phyloP scores from a whole-genome alignment of 2,113 vertebrate species.

The Salvelinus alpinus region DNA sequence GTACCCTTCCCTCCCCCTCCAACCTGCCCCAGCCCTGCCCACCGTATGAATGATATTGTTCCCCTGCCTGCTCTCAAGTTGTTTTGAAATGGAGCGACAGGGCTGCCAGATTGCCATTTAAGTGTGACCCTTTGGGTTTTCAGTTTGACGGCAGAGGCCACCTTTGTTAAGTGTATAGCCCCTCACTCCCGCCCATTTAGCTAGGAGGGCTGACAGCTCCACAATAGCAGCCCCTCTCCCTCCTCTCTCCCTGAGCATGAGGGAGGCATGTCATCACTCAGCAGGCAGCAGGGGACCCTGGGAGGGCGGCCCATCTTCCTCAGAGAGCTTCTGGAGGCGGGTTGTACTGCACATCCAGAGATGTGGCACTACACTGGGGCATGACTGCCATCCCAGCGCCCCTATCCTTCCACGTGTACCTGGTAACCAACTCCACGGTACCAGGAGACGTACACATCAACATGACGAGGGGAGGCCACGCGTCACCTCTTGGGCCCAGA shows the following conservation, averaged over 20 bases:
- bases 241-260: slow-evolving; percentile 43
- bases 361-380: background rate
- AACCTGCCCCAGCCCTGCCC: background rate
- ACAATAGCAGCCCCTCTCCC: slow-evolving; percentile 70
- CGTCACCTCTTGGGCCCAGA: too few species aligned
- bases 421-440: background rate
- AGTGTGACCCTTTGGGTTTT: slow-evolving; percentile 52
- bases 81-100: slow-evolving; percentile 67
- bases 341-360: background rate
- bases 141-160: slow-evolving; percentile 70
- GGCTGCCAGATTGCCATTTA: slow-evolving; percentile 71
- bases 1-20: slow-evolving; percentile 10
- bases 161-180: slow-evolving; percentile 68
- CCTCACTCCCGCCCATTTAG: slow-evolving; percentile 73
- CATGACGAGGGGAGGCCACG: too few species aligned
- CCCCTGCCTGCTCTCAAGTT: slow-evolving; percentile 52
- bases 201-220: slow-evolving; percentile 75
- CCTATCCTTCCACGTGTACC: background rate
- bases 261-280: slow-evolving; percentile 21
- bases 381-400: background rate
- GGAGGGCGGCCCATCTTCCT: slow-evolving; percentile 5
- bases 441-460: background rate
- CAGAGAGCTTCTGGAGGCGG: background rate
- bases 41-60: slow-evolving; percentile 56
- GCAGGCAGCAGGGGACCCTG: slow-evolving; percentile 64